Evolutionary conservation across 1,140 invertebrate genomes (phyloP).

Genomic region (Oncopodura yosiiana): DNA sequence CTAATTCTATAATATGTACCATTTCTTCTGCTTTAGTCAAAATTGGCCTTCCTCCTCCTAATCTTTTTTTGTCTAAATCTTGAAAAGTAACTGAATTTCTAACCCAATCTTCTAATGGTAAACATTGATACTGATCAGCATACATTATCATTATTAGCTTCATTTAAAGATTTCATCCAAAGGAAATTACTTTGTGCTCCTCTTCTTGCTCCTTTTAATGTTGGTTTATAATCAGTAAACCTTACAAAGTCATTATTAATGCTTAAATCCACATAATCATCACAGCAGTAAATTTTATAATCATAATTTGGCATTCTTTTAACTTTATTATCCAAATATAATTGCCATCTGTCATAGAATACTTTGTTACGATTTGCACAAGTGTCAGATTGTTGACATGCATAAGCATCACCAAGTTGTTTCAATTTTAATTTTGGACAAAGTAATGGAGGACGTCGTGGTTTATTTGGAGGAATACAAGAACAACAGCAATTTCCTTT

Average conservation of each 20-base stretch:
- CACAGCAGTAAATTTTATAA: slow-evolving; percentile 22
- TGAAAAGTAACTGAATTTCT: too few species aligned
- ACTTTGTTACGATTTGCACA: slow-evolving; percentile 11
- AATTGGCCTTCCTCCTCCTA: neutral
- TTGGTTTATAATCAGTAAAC: neutral
- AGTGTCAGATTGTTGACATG: slow-evolving; percentile 11
- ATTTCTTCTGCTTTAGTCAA: neutral
- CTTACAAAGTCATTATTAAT: slow-evolving; percentile 13
- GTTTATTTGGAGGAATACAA: slow-evolving; percentile 4
- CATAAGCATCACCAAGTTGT: slow-evolving; percentile 15
- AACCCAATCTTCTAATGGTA: too few species aligned
- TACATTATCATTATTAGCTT: neutral
- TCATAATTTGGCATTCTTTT: slow-evolving; percentile 14
- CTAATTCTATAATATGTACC: neutral
- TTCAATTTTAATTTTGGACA: slow-evolving; percentile 11
- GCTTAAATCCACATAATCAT: slow-evolving; percentile 21
- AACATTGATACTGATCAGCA: neutral
- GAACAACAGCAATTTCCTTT: slow-evolving; percentile 13
- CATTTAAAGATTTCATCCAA: neutral
- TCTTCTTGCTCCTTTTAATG: neutral
- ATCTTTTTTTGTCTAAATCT: too few species aligned
- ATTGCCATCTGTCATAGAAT: slow-evolving; percentile 23
- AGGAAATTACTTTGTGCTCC: neutral
- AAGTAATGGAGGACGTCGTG: neutral
- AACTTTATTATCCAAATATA: slow-evolving; percentile 7